phyloP scores from a whole-genome alignment of 2,113 vertebrate genomes.

The Menura novaehollandiae region DNA sequence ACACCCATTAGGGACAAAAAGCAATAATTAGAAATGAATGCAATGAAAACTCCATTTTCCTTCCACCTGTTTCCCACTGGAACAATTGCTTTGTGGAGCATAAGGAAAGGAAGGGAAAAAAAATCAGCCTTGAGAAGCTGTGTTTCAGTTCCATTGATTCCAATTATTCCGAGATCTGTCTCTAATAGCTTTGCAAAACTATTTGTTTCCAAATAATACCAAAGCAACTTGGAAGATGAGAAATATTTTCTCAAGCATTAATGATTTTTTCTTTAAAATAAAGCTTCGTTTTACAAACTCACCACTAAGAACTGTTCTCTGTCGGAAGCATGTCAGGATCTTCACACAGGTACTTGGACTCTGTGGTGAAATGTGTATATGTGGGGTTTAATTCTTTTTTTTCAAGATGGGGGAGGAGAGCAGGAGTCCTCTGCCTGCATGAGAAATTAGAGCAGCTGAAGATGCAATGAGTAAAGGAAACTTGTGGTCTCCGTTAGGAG shows the following conservation, averaged over 20 bases:
- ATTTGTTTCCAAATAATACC: not conserved
- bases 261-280: not conserved
- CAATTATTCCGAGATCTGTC: not conserved
- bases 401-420: not conserved
- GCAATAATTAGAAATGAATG: not conserved
- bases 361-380: not conserved
- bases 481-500: not conserved
- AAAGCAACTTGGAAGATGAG: not conserved
- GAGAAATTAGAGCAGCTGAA: not conserved
- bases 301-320: not conserved
- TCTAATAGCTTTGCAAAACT: not conserved
- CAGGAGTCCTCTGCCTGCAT: not conserved
- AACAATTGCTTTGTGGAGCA: not conserved
- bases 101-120: not conserved
- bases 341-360: not conserved
- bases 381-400: not conserved
- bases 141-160: not conserved
- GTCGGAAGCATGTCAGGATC: not conserved
- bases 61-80: not conserved
- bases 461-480: not conserved
- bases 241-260: not conserved
- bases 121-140: not conserved
- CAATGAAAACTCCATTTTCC: conserved; percentile 1
- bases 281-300: not conserved
- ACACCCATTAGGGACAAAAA: not conserved